Conservation (phyloP, 2,113 vertebrate species). For the Albula goreensis region DNA sequence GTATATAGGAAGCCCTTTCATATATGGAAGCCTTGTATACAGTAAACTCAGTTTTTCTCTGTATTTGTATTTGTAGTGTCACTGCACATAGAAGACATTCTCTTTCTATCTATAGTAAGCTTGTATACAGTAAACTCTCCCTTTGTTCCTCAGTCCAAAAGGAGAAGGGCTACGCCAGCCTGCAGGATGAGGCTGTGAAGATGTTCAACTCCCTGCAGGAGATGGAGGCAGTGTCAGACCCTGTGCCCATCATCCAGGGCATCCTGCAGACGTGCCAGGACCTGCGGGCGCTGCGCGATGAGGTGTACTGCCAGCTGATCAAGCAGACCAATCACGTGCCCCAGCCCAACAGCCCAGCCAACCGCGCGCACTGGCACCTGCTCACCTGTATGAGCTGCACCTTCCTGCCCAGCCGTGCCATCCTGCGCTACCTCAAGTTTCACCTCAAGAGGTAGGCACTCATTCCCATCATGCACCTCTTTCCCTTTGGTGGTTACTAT, state of each 20-base stretch:
- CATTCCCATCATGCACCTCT: constrained; percentile 21
- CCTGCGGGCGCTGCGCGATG: constrained; percentile 83
- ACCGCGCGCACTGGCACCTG: constrained; percentile 75
- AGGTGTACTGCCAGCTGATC: constrained; percentile 92
- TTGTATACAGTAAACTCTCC: not conserved
- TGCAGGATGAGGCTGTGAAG: constrained; percentile 89
- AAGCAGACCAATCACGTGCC: constrained; percentile 92
- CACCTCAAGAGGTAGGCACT: constrained; percentile 83
- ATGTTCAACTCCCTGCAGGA: constrained; percentile 93
- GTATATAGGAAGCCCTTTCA: too few species aligned
- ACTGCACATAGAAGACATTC: not conserved
- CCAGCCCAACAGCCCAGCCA: constrained; percentile 81
- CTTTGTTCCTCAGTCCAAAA: constrained; percentile 73
- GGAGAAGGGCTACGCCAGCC: constrained; percentile 84
- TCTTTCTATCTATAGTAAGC: not conserved
- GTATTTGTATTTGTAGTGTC: too few species aligned
- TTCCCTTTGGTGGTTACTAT: not conserved
- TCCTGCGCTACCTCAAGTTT: constrained; percentile 89
- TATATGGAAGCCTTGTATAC: not conserved
- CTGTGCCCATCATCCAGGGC: constrained; percentile 89
- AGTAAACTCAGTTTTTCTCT: not conserved
- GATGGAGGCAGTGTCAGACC: constrained; percentile 85
- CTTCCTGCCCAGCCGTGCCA: constrained; percentile 82
- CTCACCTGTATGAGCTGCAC: constrained; percentile 74
- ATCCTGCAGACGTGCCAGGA: constrained; percentile 92